Conservation (phyloP, 2,113 vertebrate species). For the Cheilinus undulatus region DNA sequence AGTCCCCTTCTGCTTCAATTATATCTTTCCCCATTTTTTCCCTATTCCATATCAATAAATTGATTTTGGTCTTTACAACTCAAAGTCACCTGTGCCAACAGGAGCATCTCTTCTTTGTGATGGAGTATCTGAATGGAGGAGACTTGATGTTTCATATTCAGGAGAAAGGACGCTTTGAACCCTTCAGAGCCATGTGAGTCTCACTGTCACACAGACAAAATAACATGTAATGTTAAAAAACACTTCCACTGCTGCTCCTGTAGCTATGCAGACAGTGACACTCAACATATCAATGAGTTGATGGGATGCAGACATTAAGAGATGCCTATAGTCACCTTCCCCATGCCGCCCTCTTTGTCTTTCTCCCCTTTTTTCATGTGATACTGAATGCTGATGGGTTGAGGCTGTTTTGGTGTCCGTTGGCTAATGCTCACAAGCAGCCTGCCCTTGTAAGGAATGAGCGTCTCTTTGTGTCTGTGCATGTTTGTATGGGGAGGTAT, state of each 20-base stretch:
- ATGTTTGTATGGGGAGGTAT: conserved; percentile 37
- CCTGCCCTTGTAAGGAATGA: conserved; percentile 64
- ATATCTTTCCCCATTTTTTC: background rate
- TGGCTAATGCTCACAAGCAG: conserved; percentile 36
- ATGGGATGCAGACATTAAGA: conserved; percentile 47
- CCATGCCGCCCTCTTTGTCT: background rate
- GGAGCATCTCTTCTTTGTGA: conserved; percentile 99
- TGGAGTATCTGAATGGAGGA: conserved; percentile 98
- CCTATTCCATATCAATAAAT: background rate
- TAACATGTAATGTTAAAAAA: background rate
- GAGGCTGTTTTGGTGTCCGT: conserved; percentile 2
- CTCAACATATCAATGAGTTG: conserved; percentile 7
- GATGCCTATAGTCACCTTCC: conserved; percentile 9
- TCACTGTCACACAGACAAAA: background rate
- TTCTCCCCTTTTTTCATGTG: conserved; percentile 19
- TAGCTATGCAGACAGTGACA: background rate
- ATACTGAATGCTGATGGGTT: conserved; percentile 12
- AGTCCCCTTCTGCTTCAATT: background rate
- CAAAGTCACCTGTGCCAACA: conserved; percentile 63
- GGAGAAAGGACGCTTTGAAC: conserved; percentile 97
- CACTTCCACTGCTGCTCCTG: background rate
- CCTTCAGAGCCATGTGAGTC: conserved; percentile 92
- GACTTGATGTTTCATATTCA: conserved; percentile 99
- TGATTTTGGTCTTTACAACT: background rate
- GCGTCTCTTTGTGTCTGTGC: conserved; percentile 20